phyloP scores from a whole-genome alignment of 2,797 vertebrate genomes.

The Gobionotothen gibberifrons region DNA sequence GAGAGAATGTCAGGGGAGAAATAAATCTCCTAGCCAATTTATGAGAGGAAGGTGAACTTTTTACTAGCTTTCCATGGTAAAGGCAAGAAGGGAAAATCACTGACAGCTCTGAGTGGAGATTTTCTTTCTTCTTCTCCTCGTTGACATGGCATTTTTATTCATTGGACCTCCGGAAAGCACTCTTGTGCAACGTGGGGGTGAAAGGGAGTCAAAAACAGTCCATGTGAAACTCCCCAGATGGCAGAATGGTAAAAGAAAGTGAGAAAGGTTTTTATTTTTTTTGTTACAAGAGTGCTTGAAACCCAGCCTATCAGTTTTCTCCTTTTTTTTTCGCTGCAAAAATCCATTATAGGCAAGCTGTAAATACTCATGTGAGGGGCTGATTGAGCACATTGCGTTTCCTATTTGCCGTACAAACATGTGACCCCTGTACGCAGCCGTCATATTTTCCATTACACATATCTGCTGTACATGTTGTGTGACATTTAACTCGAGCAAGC shows the following conservation, averaged over 20 bases:
- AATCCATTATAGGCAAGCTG: constrained; percentile 59
- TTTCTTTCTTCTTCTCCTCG: constrained; percentile 70
- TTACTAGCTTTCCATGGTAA: constrained; percentile 69
- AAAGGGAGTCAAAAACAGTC: constrained; percentile 72
- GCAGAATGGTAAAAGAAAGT: constrained; percentile 48
- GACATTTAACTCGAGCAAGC: constrained; percentile 49
- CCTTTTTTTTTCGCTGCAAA: constrained; percentile 4
- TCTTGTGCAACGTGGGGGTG: constrained; percentile 70
- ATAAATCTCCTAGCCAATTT: constrained; percentile 86
- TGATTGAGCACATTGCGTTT: constrained; percentile 43
- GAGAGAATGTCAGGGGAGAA: constrained; percentile 81
- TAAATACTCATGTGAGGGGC: constrained; percentile 54
- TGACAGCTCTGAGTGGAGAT: constrained; percentile 77
- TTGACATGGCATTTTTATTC: constrained; percentile 85
- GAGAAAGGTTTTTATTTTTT: constrained; percentile 32
- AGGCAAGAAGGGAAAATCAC: constrained; percentile 68
- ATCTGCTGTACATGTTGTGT: constrained; percentile 25
- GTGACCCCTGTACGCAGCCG: neutral
- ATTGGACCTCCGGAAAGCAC: constrained; percentile 72
- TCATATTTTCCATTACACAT: constrained; percentile 29
- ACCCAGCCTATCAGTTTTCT: constrained; percentile 34
- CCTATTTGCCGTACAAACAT: constrained; percentile 65
- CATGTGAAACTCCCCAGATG: constrained; percentile 68
- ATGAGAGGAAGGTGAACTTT: constrained; percentile 82
- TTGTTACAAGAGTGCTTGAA: constrained; percentile 29